Percentiles rank a stretch among this genome's conserved stretches.
phyloP scores from a whole-genome alignment of 2,888 invertebrate genomes.

The Altica lythri region DNA sequence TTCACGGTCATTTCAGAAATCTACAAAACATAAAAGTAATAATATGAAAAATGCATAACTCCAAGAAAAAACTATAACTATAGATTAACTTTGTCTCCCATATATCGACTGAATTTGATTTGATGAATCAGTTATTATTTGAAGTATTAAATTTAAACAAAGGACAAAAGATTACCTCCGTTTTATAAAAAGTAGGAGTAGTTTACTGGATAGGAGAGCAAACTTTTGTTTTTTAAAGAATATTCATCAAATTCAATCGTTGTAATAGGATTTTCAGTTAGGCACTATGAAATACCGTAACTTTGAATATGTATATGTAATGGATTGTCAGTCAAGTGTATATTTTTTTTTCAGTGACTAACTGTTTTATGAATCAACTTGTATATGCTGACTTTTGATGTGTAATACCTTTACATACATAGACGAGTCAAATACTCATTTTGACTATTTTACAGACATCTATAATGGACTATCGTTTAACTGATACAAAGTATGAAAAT shows the following conservation, averaged over 20 bases:
- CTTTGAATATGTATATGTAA: constrained; percentile 34
- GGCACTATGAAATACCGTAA: constrained; percentile 37
- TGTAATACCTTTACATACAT: constrained; percentile 12
- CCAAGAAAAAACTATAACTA: constrained; percentile 50
- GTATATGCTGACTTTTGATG: constrained; percentile 23
- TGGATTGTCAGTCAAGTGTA: constrained; percentile 28
- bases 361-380: constrained; percentile 24
- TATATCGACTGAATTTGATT: constrained; percentile 46
- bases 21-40: constrained; percentile 29
- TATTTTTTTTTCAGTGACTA: constrained; percentile 22
- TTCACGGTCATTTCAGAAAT: constrained; percentile 29
- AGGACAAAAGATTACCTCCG: constrained; percentile 27
- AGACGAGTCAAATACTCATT: constrained; percentile 12
- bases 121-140: constrained; percentile 6
- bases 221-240: constrained; percentile 25
- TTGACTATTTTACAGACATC: too few species aligned
- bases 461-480: too few species aligned
- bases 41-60: constrained; percentile 27
- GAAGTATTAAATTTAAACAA: constrained; percentile 26
- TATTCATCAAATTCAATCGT: constrained; percentile 29
- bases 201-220: too few species aligned
- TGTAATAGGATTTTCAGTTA: constrained; percentile 30
- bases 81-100: constrained; percentile 49
- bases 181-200: too few species aligned
- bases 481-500: not conserved